phyloP scores from a whole-genome alignment of 2,797 vertebrate genomes.

The Myotis myotis region DNA sequence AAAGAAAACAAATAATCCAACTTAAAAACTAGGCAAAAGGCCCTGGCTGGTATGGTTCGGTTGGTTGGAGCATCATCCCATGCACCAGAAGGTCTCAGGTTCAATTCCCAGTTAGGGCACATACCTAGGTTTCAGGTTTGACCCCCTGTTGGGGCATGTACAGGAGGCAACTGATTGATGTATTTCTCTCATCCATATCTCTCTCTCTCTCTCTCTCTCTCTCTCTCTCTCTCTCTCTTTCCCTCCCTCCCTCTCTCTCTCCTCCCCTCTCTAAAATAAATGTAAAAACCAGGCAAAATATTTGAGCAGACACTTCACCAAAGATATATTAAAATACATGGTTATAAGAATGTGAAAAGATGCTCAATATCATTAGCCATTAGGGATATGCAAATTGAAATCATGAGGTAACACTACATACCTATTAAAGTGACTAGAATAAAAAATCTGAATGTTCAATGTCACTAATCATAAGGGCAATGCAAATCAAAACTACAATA shows the following conservation, averaged over 20 bases:
- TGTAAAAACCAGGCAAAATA: not conserved
- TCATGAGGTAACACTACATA: not conserved
- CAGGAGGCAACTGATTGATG: not conserved
- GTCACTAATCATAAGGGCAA: not conserved
- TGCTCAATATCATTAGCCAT: not conserved
- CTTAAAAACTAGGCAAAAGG: not conserved
- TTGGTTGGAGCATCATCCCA: not conserved
- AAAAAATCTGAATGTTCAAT: not conserved
- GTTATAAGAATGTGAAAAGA: not conserved
- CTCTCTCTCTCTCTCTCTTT: not conserved
- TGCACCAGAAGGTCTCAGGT: not conserved
- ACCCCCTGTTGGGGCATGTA: not conserved
- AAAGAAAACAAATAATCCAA: constrained; percentile 31
- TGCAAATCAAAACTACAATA: not conserved
- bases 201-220: no score
- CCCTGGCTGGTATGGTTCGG: not conserved
- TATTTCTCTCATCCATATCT: no score
- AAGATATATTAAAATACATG: not conserved
- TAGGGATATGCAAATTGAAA: not conserved
- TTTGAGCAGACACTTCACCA: not conserved
- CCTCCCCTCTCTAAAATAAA: not conserved
- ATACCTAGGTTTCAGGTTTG: not conserved
- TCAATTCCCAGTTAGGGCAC: not conserved
- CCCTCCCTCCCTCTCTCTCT: not conserved
- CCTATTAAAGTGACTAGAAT: not conserved